Percentiles rank a stretch among this genome's conserved stretches.
phyloP scores from a whole-genome alignment of 1,140 invertebrate species.

The Hormaphis cornu region DNA sequence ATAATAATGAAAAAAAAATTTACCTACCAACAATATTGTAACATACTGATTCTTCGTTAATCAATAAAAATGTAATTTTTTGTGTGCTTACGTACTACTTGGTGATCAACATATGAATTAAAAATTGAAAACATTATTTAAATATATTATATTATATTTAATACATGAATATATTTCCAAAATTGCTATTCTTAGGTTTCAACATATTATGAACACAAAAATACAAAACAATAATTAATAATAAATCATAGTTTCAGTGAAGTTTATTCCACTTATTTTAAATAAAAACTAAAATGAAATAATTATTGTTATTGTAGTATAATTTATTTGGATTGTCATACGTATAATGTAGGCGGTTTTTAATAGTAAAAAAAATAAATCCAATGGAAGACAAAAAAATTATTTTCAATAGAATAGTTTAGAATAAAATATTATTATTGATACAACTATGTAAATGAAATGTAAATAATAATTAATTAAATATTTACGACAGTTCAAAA shows the following conservation, averaged over 20 bases:
- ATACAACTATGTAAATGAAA: not conserved
- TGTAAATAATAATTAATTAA: not conserved
- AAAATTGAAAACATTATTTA: no score
- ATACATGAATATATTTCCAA: no score
- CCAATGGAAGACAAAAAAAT: slow-evolving; percentile 1
- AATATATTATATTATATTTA: no score
- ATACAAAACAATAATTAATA: no score
- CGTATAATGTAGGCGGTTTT: not conserved
- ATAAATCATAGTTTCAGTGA: no score
- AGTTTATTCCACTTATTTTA: no score
- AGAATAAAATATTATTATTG: not conserved
- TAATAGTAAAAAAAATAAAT: not conserved
- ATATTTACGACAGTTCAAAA: no score
- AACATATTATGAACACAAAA: no score
- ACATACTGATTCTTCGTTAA: not conserved
- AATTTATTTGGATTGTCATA: not conserved
- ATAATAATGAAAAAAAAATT: not conserved
- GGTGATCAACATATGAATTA: not conserved
- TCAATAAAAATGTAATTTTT: not conserved
- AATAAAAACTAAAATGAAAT: no score
- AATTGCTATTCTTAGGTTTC: no score
- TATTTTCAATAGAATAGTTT: not conserved
- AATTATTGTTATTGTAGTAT: no score
- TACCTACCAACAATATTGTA: not conserved
- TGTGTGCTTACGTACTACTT: not conserved